These are phyloP conservation scores for Anodontia alba DNA, from an alignment of 2,888 invertebrate species.

Conservation along the genomic window DNA sequence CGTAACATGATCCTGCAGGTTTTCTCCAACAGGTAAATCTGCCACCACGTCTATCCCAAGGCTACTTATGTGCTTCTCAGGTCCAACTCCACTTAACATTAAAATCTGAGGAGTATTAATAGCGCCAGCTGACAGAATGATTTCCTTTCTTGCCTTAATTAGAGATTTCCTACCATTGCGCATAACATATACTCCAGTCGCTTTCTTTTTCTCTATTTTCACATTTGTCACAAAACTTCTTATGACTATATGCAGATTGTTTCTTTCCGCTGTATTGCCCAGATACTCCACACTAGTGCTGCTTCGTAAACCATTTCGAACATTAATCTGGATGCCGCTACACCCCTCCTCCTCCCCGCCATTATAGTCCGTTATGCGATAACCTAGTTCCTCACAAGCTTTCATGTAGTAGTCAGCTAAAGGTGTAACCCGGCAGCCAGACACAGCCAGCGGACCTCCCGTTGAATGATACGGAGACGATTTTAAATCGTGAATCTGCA, in stretches of 20 bases:
- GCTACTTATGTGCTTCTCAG: slow-evolving; percentile 78
- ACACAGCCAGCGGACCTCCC: slow-evolving; percentile 77
- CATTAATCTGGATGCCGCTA: slow-evolving; percentile 27
- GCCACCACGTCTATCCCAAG: slow-evolving; percentile 75
- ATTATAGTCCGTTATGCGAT: slow-evolving; percentile 85
- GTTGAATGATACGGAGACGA: slow-evolving; percentile 75
- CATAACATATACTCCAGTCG: slow-evolving; percentile 70
- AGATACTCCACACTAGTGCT: slow-evolving; percentile 79
- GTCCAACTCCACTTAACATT: slow-evolving; percentile 83
- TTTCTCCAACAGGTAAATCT: slow-evolving; percentile 80
- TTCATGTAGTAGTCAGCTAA: slow-evolving; percentile 79
- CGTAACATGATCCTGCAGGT: slow-evolving; percentile 76
- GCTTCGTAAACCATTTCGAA: slow-evolving; percentile 73
- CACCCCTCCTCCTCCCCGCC: slow-evolving; percentile 42
- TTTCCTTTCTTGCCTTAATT: slow-evolving; percentile 70
- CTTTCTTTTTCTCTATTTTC: slow-evolving; percentile 58
- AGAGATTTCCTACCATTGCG: slow-evolving; percentile 52
- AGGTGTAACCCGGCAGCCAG: slow-evolving; percentile 61
- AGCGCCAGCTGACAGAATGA: slow-evolving; percentile 82
- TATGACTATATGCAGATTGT: slow-evolving; percentile 70
- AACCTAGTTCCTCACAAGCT: slow-evolving; percentile 88
- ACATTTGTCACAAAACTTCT: slow-evolving; percentile 67
- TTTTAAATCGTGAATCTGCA: slow-evolving; percentile 73
- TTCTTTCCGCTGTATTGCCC: slow-evolving; percentile 63
- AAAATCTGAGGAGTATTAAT: slow-evolving; percentile 82